phyloP scores from a whole-genome alignment of 2,113 vertebrate genomes.

The Chauna torquata region DNA sequence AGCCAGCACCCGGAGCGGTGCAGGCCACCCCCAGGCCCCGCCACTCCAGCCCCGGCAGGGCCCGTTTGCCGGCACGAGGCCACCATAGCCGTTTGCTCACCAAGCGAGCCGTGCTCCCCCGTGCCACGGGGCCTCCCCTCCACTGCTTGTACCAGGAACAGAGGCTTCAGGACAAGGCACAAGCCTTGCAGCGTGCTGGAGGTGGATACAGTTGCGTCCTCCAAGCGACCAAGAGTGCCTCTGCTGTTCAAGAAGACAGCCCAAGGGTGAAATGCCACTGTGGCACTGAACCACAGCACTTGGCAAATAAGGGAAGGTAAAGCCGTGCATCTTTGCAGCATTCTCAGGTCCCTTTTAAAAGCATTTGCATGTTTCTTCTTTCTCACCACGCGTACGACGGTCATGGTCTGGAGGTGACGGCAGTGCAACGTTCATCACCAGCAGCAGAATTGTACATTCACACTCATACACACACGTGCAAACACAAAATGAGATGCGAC shows the following conservation, averaged over 20 bases:
- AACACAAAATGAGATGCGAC: background rate
- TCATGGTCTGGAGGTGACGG: background rate
- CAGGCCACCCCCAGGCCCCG: slow-evolving; percentile 73
- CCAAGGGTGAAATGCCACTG: background rate
- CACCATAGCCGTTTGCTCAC: slow-evolving; percentile 69
- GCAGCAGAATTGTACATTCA: background rate
- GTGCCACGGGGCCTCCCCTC: slow-evolving; percentile 41
- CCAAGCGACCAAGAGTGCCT: slow-evolving; percentile 1
- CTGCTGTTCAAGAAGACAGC: slow-evolving; percentile 5
- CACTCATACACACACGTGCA: background rate
- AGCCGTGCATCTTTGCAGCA: background rate
- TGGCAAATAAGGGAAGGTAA: background rate
- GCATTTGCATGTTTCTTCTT: background rate
- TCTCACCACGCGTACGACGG: background rate
- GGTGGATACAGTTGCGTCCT: slow-evolving; percentile 39
- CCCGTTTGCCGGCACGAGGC: slow-evolving; percentile 71
- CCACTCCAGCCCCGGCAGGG: slow-evolving; percentile 46
- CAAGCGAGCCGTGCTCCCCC: slow-evolving; percentile 33
- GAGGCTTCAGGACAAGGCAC: slow-evolving; percentile 6
- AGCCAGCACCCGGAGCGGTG: slow-evolving; percentile 41
- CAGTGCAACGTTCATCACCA: background rate
- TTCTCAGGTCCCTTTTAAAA: background rate
- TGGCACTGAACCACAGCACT: background rate
- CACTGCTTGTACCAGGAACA: slow-evolving; percentile 44
- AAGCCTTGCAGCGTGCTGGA: background rate